Evolutionary conservation across 1,140 invertebrate genomes (phyloP), one percentile per base, ranked within the genome.

Genomic region (Caerostris darwini): DNA sequence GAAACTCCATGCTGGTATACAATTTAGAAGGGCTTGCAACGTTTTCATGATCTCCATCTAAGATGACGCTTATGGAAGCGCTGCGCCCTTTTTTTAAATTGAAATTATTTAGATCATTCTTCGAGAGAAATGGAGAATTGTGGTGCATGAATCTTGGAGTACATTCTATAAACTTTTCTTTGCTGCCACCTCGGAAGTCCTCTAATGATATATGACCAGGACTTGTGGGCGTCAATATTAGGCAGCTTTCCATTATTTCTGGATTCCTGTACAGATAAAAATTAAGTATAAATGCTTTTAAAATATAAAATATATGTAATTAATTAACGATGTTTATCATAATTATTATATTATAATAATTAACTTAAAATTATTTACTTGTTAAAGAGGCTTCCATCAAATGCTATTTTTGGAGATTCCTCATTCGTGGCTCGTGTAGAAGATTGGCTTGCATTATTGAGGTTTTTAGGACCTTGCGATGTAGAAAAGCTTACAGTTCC

Each of bases 401-500:
- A 85, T 12, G 59, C 82, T 8, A 87, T n/a, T 4, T 17, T 10
- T 10, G 53, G 17, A 5, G 59, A 58, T 19, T 71, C 82, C 7
- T 93, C 82, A 8, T 12, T 69, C 3, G 7, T 58, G n/a, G 71
- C 64, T 8, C 81, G 50, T 7, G 59, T 2, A n/a, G 54, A 12
- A 1, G 77, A 14, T 6, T 82, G 19, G 53, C 34, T 54, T 61
- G 90, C 54, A 19, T 50, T 54, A 1, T 19, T 54, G 6, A 53
- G 12, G 50, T 54, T 59, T 17, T 53, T 87, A n/a, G 53, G 50
- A 3, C 67, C 82, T 34, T 81, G 85, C 0, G 85, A 82, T 19
- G 77, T 91, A 3, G 77, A 82, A 59, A 82, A 95, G 71, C 94
- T 94, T 0, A 93, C 94, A n/a, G 92, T 87, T 34, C 86, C 91